Evolutionary conservation across 2,797 vertebrate species (phyloP), one percentile per base, ranked within the genome.

Genomic region (Hydrocynus forskahlii): DNA sequence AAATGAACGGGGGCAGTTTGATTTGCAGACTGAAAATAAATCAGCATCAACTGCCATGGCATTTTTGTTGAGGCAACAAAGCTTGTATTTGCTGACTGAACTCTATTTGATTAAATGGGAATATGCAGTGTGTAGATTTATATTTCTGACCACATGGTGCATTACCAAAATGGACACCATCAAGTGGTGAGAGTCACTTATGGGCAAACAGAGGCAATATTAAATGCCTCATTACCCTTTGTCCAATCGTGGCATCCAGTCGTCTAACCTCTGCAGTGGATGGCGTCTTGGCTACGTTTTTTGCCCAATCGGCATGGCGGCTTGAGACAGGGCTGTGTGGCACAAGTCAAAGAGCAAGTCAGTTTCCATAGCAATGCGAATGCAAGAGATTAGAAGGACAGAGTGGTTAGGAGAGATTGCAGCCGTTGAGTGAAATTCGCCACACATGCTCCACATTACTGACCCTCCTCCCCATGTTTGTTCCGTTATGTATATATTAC

Each of bases 361-460:
- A 89, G 94, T 95, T 95, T 94, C 94, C 94, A 95, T 94, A 95
- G 94, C 91, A 93, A 95, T 91, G 88, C 90, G 92, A 93, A 93
- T 91, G 88, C 88, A 90, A 87, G 87, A 89, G 93, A 94, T 93
- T 92, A 92, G 91, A 84, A 87, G 91, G 91, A 91, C 90, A 89
- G 89, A 79, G 88, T 86, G 88, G 87, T 79, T 88, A 88, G 89
- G 84, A 90, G 89, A 92, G 90, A 91, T 88, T 89, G 91, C 85
- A 90, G 88, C 86, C 88, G 88, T 84, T 86, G 81, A 89, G 89
- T 87, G 90, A 88, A 90, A 89, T 89, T 86, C 90, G 89, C 87
- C 88, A 89, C 86, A 89, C 69, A 89, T 17, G 81, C 88, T 90
- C 85, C 38, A 21, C 86, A 87, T 90, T 84, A 75, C 54, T 67